Conservation (phyloP, 2,113 vertebrate species). For the Herpetotheres cachinnans region DNA sequence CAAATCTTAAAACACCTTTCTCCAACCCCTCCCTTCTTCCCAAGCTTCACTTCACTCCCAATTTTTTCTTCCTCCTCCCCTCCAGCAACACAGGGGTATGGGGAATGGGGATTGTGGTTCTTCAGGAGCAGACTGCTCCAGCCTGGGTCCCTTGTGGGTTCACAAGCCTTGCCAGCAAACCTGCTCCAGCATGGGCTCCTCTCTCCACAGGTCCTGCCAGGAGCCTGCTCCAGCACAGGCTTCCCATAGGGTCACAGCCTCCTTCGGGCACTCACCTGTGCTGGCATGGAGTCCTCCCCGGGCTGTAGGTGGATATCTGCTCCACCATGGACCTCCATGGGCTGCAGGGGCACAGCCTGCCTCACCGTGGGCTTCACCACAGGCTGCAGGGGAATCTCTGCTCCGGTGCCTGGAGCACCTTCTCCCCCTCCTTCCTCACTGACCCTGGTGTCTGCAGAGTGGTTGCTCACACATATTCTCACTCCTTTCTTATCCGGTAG, state of each 20-base stretch:
- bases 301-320: background rate
- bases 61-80: background rate
- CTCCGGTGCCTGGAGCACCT: rapidly evolving
- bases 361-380: background rate
- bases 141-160: too few species aligned
- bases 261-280: background rate
- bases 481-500: background rate
- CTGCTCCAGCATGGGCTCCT: background rate
- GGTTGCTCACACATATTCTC: background rate
- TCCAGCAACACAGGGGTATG: rapidly evolving
- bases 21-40: background rate
- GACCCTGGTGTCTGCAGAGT: background rate
- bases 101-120: background rate
- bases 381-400: background rate
- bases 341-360: background rate
- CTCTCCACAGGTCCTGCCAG: background rate
- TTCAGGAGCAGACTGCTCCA: background rate
- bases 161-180: background rate
- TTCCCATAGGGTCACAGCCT: background rate
- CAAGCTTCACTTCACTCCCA: background rate
- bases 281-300: background rate
- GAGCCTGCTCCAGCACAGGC: background rate
- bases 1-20: background rate
- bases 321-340: background rate
- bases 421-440: background rate